These are phyloP conservation scores for Anagyrus pseudococci DNA, from an alignment of 2,888 invertebrate species.

Conservation along the genomic window DNA sequence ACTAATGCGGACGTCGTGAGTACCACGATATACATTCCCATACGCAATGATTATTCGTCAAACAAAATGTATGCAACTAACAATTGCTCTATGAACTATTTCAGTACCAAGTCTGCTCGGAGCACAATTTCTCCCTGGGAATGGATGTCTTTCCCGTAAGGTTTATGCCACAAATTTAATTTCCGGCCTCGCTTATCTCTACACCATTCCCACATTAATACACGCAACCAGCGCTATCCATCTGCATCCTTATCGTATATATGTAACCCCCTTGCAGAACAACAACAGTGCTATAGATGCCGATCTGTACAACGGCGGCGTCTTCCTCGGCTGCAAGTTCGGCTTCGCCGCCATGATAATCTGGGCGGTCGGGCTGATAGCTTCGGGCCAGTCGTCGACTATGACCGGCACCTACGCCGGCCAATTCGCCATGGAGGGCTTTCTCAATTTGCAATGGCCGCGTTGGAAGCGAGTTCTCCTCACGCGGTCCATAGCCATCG, in stretches of 20 bases:
- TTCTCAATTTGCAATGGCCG: slow-evolving; percentile 82
- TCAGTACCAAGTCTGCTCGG: slow-evolving; percentile 50
- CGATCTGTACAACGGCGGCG: slow-evolving; percentile 76
- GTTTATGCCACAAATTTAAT: slow-evolving; percentile 46
- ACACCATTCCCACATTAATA: too few species aligned
- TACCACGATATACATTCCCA: too few species aligned
- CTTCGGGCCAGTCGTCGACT: slow-evolving; percentile 84
- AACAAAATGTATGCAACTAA: neutral
- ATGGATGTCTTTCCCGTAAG: slow-evolving; percentile 61
- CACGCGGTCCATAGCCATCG: slow-evolving; percentile 83
- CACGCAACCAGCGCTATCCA: too few species aligned
- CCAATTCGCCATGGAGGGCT: slow-evolving; percentile 89
- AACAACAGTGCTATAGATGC: slow-evolving; percentile 65
- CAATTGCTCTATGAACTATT: slow-evolving; percentile 15
- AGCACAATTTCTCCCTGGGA: slow-evolving; percentile 48
- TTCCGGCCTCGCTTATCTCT: too few species aligned
- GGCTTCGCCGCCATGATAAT: slow-evolving; percentile 81
- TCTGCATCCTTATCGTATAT: too few species aligned
- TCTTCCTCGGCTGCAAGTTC: slow-evolving; percentile 79
- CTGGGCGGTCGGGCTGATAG: slow-evolving; percentile 82
- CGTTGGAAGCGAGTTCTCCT: slow-evolving; percentile 86
- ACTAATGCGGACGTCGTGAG: slow-evolving; percentile 74
- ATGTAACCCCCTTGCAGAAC: slow-evolving; percentile 63
- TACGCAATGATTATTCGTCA: too few species aligned
- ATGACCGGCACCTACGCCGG: slow-evolving; percentile 84